These are phyloP conservation scores for Drosophila lowei DNA, from an alignment of 1,140 invertebrate genomes.

Conservation along the genomic window DNA sequence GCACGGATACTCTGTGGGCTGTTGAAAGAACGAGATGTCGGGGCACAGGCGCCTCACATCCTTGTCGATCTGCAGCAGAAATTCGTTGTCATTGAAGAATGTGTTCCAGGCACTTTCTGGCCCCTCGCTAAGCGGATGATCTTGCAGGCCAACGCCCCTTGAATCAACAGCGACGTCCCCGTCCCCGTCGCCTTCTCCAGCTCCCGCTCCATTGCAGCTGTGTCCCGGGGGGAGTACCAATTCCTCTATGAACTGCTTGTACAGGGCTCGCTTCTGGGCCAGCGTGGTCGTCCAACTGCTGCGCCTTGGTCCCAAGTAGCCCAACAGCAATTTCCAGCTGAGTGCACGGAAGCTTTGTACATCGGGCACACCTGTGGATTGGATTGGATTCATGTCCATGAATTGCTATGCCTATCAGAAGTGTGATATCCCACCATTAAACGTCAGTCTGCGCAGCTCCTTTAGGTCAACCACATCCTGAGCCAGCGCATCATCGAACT, in stretches of 20 bases:
- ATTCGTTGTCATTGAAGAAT: constrained; percentile 98
- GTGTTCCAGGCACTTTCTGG: constrained; percentile 96
- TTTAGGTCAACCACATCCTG: constrained; percentile 88
- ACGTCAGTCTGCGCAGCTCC: constrained; percentile 87
- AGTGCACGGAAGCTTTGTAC: constrained; percentile 89
- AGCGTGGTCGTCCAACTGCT: constrained; percentile 87
- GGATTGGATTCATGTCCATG: not conserved
- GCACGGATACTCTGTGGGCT: constrained; percentile 92
- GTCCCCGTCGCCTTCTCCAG: constrained; percentile 2
- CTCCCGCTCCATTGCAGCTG: constrained; percentile 85
- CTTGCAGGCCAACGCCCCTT: constrained; percentile 83
- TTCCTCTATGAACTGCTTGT: constrained; percentile 94
- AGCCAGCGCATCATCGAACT: constrained; percentile 88
- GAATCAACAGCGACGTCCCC: constrained; percentile 25
- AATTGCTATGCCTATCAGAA: not conserved
- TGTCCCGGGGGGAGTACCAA: constrained; percentile 91
- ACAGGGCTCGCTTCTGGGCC: constrained; percentile 88
- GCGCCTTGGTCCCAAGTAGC: constrained; percentile 90
- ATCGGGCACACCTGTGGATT: constrained; percentile 90
- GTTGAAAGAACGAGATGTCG: constrained; percentile 98
- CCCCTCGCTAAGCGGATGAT: constrained; percentile 96
- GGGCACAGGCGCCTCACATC: constrained; percentile 97
- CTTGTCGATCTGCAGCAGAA: constrained; percentile 97
- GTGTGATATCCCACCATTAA: constrained; percentile 86
- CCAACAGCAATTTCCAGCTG: constrained; percentile 93